Evolutionary conservation across 2,888 invertebrate genomes (phyloP), one percentile per base, ranked within the genome.

Genomic region (Pandemis heparana): DNA sequence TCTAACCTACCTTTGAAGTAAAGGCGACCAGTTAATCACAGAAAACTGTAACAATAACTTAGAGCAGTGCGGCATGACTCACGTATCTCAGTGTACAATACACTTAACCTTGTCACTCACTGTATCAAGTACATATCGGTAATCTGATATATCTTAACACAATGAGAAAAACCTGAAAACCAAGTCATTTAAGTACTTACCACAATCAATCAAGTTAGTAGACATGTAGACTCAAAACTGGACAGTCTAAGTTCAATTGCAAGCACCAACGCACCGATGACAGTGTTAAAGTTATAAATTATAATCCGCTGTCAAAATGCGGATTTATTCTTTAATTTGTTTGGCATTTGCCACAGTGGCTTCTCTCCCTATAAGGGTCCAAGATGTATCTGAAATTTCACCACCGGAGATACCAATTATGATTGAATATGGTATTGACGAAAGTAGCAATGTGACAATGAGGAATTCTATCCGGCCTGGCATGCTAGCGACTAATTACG

Each of bases 391-490:
- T n/a, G 63, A 46, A 9, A 14, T 68, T 6, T 46, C 46, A 12
- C 39, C 69, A 16, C 18, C 32, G n/a, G 60, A 65, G 1, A 62
- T 74, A 48, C 71, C 74, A 8, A 63, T 71, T 16, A 74, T 74
- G 71, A 59, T 71, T 32, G 66, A 74, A 61, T 41, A 74, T 38
- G 74, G 60, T n/a, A 12, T 69, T 12, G 60, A 53, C 53, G 41
- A 60, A 10, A 56, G 41, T 60, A 51, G 14, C 38, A 70, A 67
- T 8, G 53, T 61, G 3, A 68, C 61, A 5, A n/a, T 74, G 4
- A 79, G 81, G 60, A 85, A 84, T 60, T 77, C 81, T 63, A 73
- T 89, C 41, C 82, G 90, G 75, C 88, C 89, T 8, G 91, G 88
- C 6, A 86, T 90, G 83, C 12, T 43, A 0, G 80, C 87, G 0